phyloP scores from a whole-genome alignment of 2,797 vertebrate species.

The Molossus alvarezi region DNA sequence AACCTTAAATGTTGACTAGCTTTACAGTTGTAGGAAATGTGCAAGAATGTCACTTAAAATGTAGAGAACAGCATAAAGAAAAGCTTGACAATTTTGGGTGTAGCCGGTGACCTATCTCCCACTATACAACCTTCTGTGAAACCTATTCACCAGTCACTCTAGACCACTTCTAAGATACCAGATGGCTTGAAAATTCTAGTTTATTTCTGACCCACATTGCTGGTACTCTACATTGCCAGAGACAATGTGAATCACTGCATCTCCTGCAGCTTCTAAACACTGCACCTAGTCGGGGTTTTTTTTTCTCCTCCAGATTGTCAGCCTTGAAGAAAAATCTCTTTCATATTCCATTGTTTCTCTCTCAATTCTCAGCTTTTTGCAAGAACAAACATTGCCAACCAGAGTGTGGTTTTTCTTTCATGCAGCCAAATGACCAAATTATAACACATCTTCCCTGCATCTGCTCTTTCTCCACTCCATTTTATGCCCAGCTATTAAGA shows the following conservation, averaged over 20 bases:
- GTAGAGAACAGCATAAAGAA: slow-evolving; percentile 13
- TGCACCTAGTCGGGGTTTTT: not conserved
- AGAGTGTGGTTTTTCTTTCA: slow-evolving; percentile 58
- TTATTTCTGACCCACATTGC: slow-evolving; percentile 40
- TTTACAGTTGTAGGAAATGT: slow-evolving; percentile 9
- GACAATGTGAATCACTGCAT: slow-evolving; percentile 36
- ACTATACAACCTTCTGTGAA: not conserved
- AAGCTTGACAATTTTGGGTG: slow-evolving; percentile 43
- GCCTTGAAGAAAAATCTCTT: slow-evolving; percentile 50
- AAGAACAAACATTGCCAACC: slow-evolving; percentile 66
- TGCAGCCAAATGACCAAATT: slow-evolving; percentile 66
- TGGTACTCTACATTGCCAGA: slow-evolving; percentile 52
- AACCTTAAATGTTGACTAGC: slow-evolving; percentile 56
- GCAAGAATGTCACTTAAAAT: slow-evolving; percentile 52
- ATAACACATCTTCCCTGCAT: slow-evolving; percentile 41
- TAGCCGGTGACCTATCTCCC: not conserved
- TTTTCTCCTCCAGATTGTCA: slow-evolving; percentile 52
- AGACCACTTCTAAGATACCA: not conserved
- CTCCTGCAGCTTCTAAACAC: slow-evolving; percentile 44
- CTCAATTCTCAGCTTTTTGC: slow-evolving; percentile 60
- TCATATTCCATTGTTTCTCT: slow-evolving; percentile 65
- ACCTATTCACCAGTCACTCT: not conserved
- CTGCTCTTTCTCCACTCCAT: slow-evolving; percentile 6
- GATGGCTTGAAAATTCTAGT: not conserved
- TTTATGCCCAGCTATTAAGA: slow-evolving; percentile 63